Base-by-base conservation (phyloP, 2,888 invertebrate genomes). In the Stenodema calcarata region DNA sequence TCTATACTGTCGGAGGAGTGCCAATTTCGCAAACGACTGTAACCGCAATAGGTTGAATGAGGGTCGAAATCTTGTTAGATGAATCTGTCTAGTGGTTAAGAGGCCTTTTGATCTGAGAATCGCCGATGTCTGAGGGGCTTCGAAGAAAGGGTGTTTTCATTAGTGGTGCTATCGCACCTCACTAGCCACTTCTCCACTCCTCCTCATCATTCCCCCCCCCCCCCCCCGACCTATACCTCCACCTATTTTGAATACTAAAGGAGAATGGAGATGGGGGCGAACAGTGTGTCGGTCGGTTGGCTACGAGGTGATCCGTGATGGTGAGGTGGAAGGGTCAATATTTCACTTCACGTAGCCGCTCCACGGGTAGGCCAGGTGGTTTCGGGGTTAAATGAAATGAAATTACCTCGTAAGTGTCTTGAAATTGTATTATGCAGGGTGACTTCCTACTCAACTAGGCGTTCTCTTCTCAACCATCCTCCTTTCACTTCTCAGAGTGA, bases 351-450 rank as follows among this genome's bases (percentile, higher is more conserved):
- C 62, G 3, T 41, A n/a, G 82, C 62, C 28, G 82, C 11, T 69
- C 41, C 70, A 35, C 82, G 42, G 62, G 30, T 69, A 62, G 23
- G 82, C n/a, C 14, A 54, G 42, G 82, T 69, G 82, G 82, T 69
- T 35, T 82, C 82, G 69, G 82, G 41, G 82, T 27, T 62, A 82
- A 82, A 82, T 69, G 82, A 82, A 82, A 82, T 82, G 82, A 82
- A 82, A 69, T 82, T 82, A 82, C 82, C 47, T 47, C 41, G 82
- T 82, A 82, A 82, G 62, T 82, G 82, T 82, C 82, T 69, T 18
- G 82, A 69, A 82, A 82, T 82, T 82, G 82, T 70, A 82, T 82
- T 82, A 82, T 82, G 82, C 35, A 30, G 69, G 82, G 82, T 69
- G 82, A 62, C 82, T 82, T 69, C 70, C 82, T 62, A 69, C 82